Conservation (phyloP, 2,113 vertebrate species). For the Strix aluco region DNA sequence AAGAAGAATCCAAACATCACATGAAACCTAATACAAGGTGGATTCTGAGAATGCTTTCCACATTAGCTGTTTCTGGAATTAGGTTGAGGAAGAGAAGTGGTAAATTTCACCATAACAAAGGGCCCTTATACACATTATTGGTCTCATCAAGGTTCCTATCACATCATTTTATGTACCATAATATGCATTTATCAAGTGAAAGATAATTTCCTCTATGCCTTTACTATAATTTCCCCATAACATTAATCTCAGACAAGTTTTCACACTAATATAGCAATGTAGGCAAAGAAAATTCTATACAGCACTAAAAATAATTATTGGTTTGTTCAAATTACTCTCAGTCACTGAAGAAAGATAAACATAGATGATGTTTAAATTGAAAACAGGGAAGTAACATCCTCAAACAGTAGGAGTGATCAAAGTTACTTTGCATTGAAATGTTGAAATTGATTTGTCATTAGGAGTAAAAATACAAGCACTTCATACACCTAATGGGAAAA, state of each 20-base stretch:
- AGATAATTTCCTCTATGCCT: neutral
- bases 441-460: conserved; percentile 66
- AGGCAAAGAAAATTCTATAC: neutral
- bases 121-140: neutral
- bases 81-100: neutral
- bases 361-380: neutral
- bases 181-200: neutral
- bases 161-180: neutral
- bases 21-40: neutral
- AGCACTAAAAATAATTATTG: neutral
- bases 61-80: neutral
- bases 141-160: neutral
- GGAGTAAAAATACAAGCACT: conserved; percentile 22
- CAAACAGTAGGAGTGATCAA: neutral
- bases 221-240: neutral
- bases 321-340: neutral
- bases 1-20: neutral
- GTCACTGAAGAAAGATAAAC: neutral
- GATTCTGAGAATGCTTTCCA: neutral
- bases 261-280: neutral
- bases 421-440: conserved; percentile 8
- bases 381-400: neutral
- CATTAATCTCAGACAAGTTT: neutral
- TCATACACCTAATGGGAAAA: conserved; percentile 10
- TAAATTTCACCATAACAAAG: neutral